Conservation (phyloP, 1,140 invertebrate genomes). For the Pogonognathellus flavescens region DNA sequence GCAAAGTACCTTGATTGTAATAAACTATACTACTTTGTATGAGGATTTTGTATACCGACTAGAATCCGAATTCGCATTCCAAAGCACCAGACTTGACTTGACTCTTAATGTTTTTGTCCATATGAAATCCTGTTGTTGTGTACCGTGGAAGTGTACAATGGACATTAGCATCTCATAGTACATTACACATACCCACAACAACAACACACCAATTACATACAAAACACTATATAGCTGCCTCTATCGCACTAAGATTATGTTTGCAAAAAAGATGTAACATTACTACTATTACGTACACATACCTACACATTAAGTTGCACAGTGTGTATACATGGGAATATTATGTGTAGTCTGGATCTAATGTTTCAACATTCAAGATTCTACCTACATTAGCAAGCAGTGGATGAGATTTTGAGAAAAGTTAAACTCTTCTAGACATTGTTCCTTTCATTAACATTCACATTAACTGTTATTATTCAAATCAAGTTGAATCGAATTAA, state of each 20-base stretch:
- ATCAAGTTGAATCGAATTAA: conserved; percentile 43
- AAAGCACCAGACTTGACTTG: conserved; percentile 11
- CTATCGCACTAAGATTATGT: not conserved
- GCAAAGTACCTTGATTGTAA: not conserved
- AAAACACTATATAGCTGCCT: not conserved
- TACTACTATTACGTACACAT: too few relatives aligned
- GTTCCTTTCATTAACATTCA: conserved; percentile 32
- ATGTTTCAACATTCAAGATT: not conserved
- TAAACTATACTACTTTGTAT: not conserved
- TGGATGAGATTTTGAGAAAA: conserved; percentile 11
- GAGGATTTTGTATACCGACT: not conserved
- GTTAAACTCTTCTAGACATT: conserved; percentile 15
- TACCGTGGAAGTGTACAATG: not conserved
- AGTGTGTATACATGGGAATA: too few relatives aligned
- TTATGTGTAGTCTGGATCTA: not conserved
- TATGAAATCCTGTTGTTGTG: conserved; percentile 32
- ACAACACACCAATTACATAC: conserved; percentile 16
- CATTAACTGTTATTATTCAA: conserved; percentile 51
- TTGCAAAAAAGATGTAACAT: not conserved
- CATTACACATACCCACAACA: conserved; percentile 14
- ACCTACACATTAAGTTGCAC: too few relatives aligned
- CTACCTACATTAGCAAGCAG: not conserved
- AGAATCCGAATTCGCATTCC: conserved; percentile 20
- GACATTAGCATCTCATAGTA: conserved; percentile 20
- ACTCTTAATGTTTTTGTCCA: conserved; percentile 27